phyloP scores from a whole-genome alignment of 92 coral and sea anemone species.

The Ricordea florida region DNA sequence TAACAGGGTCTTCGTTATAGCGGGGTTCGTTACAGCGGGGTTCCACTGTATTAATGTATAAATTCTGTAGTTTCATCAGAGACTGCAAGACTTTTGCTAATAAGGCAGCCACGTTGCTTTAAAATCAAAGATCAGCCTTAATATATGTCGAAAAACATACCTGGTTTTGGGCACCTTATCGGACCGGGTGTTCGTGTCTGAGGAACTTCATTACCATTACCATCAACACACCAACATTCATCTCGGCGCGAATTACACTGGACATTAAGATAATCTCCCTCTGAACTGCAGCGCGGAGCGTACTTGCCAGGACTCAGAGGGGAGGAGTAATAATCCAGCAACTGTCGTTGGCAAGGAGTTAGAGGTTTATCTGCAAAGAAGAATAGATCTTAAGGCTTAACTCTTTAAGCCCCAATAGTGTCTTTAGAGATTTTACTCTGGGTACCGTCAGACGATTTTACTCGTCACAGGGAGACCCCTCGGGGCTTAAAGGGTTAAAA shows the following conservation, averaged over 20 bases:
- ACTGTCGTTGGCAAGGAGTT: conserved; percentile 62
- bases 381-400: neutral
- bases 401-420: too few species aligned
- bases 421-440: too few species aligned
- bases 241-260: conserved; percentile 61
- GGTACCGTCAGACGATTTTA: too few species aligned
- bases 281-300: conserved; percentile 52
- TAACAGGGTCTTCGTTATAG: too few species aligned
- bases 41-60: too few species aligned
- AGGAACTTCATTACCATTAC: conserved; percentile 52
- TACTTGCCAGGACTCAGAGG: conserved; percentile 48
- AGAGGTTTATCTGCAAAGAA: conserved; percentile 48
- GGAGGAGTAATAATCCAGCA: conserved; percentile 42
- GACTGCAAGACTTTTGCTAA: too few species aligned
- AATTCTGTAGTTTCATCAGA: too few species aligned
- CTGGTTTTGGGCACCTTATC: conserved; percentile 44
- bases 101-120: too few species aligned
- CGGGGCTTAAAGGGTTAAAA: too few species aligned
- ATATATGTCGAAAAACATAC: neutral
- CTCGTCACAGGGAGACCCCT: too few species aligned
- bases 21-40: too few species aligned
- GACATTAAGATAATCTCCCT: conserved; percentile 31
- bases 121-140: neutral
- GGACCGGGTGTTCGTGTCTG: conserved; percentile 59
- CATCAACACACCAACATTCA: conserved; percentile 83